These are phyloP conservation scores for Pristionchus japonicus DNA, from an alignment of 2,888 invertebrate genomes.

Conservation along the genomic window DNA sequence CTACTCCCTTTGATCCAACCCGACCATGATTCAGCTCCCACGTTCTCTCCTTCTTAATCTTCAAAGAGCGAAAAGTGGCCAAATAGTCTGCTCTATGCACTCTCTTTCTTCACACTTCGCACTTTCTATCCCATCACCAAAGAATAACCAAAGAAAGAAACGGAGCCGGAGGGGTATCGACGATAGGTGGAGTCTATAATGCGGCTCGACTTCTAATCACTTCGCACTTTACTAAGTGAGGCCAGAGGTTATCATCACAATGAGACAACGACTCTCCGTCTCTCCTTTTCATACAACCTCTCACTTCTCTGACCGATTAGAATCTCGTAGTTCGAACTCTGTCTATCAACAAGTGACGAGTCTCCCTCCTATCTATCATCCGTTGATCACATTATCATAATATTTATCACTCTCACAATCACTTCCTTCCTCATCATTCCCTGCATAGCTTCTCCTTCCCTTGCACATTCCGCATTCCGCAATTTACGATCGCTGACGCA, in stretches of 20 bases:
- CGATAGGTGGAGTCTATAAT: too few relatives aligned
- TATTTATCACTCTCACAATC: background rate
- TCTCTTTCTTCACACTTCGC: background rate
- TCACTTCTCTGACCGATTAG: too few relatives aligned
- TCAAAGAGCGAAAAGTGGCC: background rate
- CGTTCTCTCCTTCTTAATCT: background rate
- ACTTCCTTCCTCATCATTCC: slow-evolving; percentile 21
- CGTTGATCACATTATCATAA: background rate
- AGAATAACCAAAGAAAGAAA: background rate
- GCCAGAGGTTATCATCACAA: too few relatives aligned
- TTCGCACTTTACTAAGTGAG: too few relatives aligned
- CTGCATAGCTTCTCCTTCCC: background rate
- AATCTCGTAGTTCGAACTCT: too few relatives aligned
- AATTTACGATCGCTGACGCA: slow-evolving; percentile 11
- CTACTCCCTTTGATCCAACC: background rate
- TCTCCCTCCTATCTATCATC: background rate
- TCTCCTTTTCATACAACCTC: too few relatives aligned
- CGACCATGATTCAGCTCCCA: background rate
- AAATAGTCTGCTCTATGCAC: background rate
- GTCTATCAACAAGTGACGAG: background rate
- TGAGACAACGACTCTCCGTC: too few relatives aligned
- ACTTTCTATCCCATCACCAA: background rate
- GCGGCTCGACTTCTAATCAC: too few relatives aligned
- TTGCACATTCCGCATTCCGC: background rate
- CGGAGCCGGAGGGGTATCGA: too few relatives aligned